Base-by-base conservation (phyloP, 1,140 invertebrate genomes). In the Drosophila quadrilineata region DNA sequence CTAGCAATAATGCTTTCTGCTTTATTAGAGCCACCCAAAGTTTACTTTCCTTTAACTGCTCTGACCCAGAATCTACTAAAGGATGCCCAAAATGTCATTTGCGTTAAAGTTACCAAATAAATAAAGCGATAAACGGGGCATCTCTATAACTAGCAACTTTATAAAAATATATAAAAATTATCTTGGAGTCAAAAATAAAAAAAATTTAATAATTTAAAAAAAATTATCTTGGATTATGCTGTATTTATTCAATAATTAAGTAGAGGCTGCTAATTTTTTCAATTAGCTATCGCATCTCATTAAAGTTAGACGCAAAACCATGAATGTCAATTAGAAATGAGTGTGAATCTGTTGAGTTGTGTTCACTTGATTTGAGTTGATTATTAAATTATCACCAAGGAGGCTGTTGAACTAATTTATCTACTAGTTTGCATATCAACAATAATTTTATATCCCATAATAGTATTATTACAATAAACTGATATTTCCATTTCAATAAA, bases 1-100 rank as follows among this genome's bases (percentile, higher is more conserved):
- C 70, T 74, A 29, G 64, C 65, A 79, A 77, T 65, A 79, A 74
- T 48, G 38, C 35, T 10, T 26, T 29, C 21, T 28, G 36, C 10
- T 67, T 54, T 76, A 48, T 53, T 24, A 49, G 41, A 77, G 12
- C 59, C 50, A 43, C 36, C 33, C 43, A 43, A 38, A 38, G 31
- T 17, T 65, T 10, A 31, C 5, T 29, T 50, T 28, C 26, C 9
- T 38, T 24, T 46, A 62, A 54, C 48, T n/a, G n/a, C n/a, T n/a
- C 8, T 33, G 26, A 26, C 26, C 28, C 26, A 6, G 5, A 29
- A 19, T 9, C 2, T 8, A 12, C 12, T 22, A 57, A 48, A 40
- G 40, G 14, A 41, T 48, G 26, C 33, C 33, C 14, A 26, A 40
- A 57, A 14, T 64, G 43, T 49, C 45, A n/a, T 60, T 12, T 29